Evolutionary conservation across 2,888 invertebrate genomes (phyloP), one percentile per base, ranked within the genome.

Genomic region (Calameuta filiformis): DNA sequence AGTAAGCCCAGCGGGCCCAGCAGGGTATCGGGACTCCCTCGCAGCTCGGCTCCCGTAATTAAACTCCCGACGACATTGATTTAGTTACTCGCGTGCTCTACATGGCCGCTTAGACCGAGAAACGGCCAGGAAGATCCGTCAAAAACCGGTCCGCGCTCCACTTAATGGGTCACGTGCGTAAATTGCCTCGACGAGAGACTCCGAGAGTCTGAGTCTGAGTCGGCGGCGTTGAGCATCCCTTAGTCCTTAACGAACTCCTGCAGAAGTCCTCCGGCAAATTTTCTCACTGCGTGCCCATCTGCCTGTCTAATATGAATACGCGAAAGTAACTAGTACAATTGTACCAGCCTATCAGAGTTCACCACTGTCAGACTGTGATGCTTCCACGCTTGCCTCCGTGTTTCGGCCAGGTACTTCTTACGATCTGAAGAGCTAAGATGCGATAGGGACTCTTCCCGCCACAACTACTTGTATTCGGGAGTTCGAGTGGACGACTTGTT

Each of bases 11-110:
- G 56, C 56, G 56, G 56, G 23, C 56, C 56, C 86, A 85, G 84
- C 85, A 81, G 85, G 85, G 81, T 81, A 81, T 82, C 83, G 40
- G 71, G 23, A 56, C 68, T 33, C 71, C 69, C 76, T 81, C 78
- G 79, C 77, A 82, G 35, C 77, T 75, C 78, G 82, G 82, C 83
- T 83, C 85, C 85, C 83, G 85, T 87, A 88, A 89, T 87, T 88
- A 88, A 88, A 86, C 85, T 85, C 85, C 87, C 86, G 88, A 89
- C 87, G 88, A 89, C 88, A 85, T 88, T 89, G 88, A 89, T 89
- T 89, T 89, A 89, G 86, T 85, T 87, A 87, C 86, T 86, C 81
- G 84, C 85, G 85, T 82, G 84, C 83, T 85, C 82, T 81, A 84
- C 84, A 84, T 83, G 86, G 80, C 74, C 77, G 81, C 77, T 73